Conservation (phyloP, 1,140 invertebrate genomes). For the Acyrthosiphon pisum region DNA sequence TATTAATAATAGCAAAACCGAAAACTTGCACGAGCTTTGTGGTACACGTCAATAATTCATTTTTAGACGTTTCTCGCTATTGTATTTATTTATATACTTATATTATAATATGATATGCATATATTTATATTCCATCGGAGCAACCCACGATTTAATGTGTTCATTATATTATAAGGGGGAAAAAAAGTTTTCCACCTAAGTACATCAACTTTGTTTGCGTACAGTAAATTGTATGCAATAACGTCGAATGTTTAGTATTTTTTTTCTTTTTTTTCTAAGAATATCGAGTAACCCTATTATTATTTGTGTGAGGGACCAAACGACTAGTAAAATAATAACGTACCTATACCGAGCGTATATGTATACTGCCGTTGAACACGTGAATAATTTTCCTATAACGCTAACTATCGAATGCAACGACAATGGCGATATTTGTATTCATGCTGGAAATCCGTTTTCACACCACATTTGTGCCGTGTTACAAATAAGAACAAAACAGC, state of each 20-base stretch:
- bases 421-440: slow-evolving; percentile 30
- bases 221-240: background rate
- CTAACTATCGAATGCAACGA: slow-evolving; percentile 24
- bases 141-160: background rate
- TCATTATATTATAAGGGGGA: background rate
- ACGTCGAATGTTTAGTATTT: background rate
- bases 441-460: slow-evolving; percentile 7
- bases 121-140: background rate
- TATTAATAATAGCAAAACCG: background rate
- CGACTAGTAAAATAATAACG: slow-evolving; percentile 4
- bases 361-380: slow-evolving; percentile 19
- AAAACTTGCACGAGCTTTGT: background rate
- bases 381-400: slow-evolving; percentile 46
- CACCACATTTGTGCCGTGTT: background rate
- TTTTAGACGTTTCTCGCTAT: background rate
- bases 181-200: background rate
- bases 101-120: background rate
- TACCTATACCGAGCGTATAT: background rate
- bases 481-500: background rate
- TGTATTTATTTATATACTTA: background rate
- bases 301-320: background rate
- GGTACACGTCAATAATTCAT: background rate
- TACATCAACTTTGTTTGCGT: background rate
- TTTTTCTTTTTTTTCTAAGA: background rate
- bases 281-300: slow-evolving; percentile 20